Percentiles rank a stretch among this genome's conserved stretches.
Evolutionary conservation across 2,113 vertebrate species (phyloP).

Genomic region (Leptocoma aspasia): DNA sequence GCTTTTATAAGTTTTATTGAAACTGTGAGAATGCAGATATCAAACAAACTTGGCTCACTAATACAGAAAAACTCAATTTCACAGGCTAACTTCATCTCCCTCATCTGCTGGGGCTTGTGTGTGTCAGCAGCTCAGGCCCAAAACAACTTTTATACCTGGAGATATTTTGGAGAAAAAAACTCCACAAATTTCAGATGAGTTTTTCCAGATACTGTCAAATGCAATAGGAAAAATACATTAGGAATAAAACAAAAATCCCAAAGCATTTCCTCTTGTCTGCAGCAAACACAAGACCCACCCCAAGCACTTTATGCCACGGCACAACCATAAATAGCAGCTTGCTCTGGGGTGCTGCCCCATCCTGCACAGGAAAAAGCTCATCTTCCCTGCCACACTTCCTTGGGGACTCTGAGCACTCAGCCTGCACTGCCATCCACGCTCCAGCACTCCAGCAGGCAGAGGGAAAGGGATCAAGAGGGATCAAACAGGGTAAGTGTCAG

Average conservation of each 20-base stretch:
- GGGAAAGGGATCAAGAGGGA: background rate
- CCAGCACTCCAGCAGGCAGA: background rate
- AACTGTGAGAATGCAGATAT: background rate
- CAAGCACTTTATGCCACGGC: background rate
- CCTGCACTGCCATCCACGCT: background rate
- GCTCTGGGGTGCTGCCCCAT: background rate
- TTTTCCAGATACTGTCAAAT: background rate
- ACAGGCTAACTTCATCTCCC: background rate
- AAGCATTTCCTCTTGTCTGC: background rate
- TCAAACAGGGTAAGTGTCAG: background rate
- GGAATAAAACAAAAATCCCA: background rate
- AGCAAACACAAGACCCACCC: background rate
- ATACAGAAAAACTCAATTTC: background rate
- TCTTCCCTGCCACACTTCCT: conserved; percentile 9
- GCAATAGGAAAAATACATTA: background rate
- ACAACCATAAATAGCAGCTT: background rate
- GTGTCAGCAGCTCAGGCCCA: background rate
- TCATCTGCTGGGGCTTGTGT: background rate
- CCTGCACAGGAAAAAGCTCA: background rate
- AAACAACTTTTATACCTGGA: background rate
- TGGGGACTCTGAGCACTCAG: background rate
- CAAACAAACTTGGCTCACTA: background rate
- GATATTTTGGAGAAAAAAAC: background rate
- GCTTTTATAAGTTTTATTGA: background rate
- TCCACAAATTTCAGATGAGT: background rate